A percentile compares a stretch with the other conserved stretches of the same genome.
These are phyloP conservation scores for Cheilosia urbana DNA, from an alignment of 2,888 invertebrate species.

Conservation along the genomic window DNA sequence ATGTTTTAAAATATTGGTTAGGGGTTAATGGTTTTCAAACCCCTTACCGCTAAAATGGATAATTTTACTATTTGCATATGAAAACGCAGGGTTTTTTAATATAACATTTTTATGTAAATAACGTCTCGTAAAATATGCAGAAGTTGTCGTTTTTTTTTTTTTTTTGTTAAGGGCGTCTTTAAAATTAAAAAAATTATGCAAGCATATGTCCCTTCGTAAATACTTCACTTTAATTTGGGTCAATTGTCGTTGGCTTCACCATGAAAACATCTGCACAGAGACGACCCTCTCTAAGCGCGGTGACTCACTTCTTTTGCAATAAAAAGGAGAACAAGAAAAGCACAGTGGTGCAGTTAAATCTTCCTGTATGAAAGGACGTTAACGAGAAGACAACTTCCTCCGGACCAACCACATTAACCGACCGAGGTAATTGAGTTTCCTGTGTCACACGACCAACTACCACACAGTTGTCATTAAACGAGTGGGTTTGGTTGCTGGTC, in stretches of 20 bases:
- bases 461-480: slow-evolving; percentile 50
- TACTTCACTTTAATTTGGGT: slow-evolving; percentile 60
- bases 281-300: neutral
- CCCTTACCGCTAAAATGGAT: neutral
- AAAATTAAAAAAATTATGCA: slow-evolving; percentile 48
- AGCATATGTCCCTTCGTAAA: slow-evolving; percentile 36
- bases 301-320: slow-evolving; percentile 44
- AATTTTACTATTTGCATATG: neutral
- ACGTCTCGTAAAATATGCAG: no score
- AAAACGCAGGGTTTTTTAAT: no score
- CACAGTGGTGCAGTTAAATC: slow-evolving; percentile 26
- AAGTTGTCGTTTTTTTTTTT: neutral
- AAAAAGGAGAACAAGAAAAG: slow-evolving; percentile 10
- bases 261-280: slow-evolving; percentile 42
- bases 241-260: slow-evolving; percentile 51
- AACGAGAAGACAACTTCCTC: slow-evolving; percentile 51
- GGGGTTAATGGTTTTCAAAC: no score
- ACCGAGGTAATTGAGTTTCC: slow-evolving; percentile 62
- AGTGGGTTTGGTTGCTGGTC: slow-evolving; percentile 59
- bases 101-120: no score
- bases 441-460: slow-evolving; percentile 46
- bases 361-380: slow-evolving; percentile 45
- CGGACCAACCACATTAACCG: slow-evolving; percentile 25
- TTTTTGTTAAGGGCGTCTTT: slow-evolving; percentile 1
- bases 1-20: no score